Evolutionary conservation across 1,140 invertebrate genomes (phyloP).

Genomic region (Temnothorax longispinosus): DNA sequence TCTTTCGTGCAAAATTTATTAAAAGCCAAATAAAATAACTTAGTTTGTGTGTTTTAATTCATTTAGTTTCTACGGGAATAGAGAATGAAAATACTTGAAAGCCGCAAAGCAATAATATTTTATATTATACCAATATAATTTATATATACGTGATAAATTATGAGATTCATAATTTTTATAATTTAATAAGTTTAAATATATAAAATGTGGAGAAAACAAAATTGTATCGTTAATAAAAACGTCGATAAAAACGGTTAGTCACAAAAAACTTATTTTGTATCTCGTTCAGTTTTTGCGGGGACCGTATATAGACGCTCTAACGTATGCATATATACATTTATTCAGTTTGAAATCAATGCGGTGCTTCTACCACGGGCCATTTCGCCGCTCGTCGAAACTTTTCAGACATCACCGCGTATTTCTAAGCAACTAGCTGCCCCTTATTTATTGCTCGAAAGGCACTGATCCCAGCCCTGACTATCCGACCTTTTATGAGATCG

Average conservation of each 20-base stretch:
- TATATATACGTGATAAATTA: background rate
- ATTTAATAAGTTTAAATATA: conserved; percentile 3
- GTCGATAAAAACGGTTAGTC: background rate
- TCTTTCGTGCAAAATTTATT: conserved; percentile 33
- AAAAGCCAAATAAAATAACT: conserved; percentile 1
- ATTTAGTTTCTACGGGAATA: background rate
- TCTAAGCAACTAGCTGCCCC: conserved; percentile 57
- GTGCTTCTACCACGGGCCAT: conserved; percentile 46
- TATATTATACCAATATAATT: background rate
- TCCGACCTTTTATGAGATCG: conserved; percentile 38
- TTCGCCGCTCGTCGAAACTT: conserved; percentile 63
- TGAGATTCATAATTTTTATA: conserved; percentile 5
- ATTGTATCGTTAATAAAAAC: background rate
- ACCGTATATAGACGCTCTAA: background rate
- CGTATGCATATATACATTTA: conserved; percentile 53
- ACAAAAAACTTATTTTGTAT: conserved; percentile 9
- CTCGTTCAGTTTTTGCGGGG: background rate
- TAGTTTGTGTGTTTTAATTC: background rate
- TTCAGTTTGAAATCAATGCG: conserved; percentile 52
- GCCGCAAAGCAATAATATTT: background rate
- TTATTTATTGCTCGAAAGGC: conserved; percentile 67
- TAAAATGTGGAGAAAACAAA: background rate
- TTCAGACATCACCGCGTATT: conserved; percentile 51
- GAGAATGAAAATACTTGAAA: background rate
- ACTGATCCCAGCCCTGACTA: conserved; percentile 6